Evolutionary conservation across 2,113 vertebrate species (phyloP).

Genomic region (Acrocephalus arundinaceus): DNA sequence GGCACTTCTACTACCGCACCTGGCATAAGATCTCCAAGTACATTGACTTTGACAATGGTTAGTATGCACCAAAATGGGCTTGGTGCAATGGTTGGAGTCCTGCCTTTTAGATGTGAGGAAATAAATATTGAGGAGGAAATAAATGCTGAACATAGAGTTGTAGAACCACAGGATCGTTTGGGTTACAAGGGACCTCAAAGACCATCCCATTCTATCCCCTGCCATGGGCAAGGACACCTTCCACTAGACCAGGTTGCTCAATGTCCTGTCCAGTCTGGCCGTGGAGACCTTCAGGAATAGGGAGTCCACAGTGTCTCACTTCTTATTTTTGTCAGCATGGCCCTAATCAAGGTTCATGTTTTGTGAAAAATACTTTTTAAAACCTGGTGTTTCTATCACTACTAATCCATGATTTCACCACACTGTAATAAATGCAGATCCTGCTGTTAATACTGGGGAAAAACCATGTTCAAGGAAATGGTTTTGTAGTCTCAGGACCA

Average conservation of each 20-base stretch:
- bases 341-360: neutral
- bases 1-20: constrained; percentile 98
- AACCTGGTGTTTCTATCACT: neutral
- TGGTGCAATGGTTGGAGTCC: neutral
- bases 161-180: neutral
- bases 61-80: constrained; percentile 24
- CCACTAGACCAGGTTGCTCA: neutral
- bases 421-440: neutral
- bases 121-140: neutral
- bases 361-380: neutral
- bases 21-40: constrained; percentile 99
- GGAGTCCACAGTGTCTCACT: neutral
- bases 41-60: constrained; percentile 96
- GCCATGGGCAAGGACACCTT: neutral
- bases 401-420: neutral
- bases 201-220: neutral
- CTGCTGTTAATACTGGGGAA: neutral
- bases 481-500: neutral
- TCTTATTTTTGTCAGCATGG: neutral
- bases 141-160: neutral
- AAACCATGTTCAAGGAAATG: neutral
- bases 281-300: neutral
- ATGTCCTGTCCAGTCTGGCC: fast-evolving
- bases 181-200: neutral
- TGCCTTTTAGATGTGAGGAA: neutral